These are phyloP conservation scores for Sylvilagus bachmani DNA, from an alignment of 2,113 vertebrate genomes.

Conservation along the genomic window DNA sequence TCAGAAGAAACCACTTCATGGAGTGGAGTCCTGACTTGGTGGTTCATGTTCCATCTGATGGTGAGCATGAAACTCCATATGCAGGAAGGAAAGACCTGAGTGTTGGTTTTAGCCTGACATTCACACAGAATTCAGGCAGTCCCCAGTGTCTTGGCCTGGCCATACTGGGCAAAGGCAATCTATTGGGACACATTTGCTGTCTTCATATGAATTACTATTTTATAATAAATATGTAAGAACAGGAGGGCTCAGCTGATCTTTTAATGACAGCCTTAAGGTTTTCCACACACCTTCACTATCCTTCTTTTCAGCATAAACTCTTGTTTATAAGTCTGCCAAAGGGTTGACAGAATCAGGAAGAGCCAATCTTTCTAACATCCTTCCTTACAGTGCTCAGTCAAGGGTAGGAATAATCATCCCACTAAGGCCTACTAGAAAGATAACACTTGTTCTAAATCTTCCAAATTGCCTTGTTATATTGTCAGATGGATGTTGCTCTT, in stretches of 20 bases:
- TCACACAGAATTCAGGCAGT: slow-evolving; percentile 35
- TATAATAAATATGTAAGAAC: slow-evolving; percentile 45
- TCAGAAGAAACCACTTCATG: background rate
- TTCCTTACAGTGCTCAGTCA: background rate
- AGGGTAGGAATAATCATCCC: background rate
- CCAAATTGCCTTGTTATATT: background rate
- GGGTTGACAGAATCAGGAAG: background rate
- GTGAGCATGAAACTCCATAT: background rate
- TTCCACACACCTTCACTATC: background rate
- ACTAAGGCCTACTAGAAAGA: background rate
- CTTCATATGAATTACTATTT: slow-evolving; percentile 19
- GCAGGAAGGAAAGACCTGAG: background rate
- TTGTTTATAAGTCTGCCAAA: slow-evolving; percentile 32
- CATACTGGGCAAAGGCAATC: background rate
- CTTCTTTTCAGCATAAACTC: background rate
- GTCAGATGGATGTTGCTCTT: background rate
- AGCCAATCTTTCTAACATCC: slow-evolving; percentile 11
- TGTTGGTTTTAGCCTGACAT: slow-evolving; percentile 44
- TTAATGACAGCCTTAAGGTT: slow-evolving; percentile 42
- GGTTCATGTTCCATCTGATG: background rate
- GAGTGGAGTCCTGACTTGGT: background rate
- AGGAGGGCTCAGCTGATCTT: background rate
- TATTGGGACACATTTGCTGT: background rate
- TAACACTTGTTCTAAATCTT: slow-evolving; percentile 32
- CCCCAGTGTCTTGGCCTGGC: background rate